Percentiles rank a stretch among this genome's conserved stretches.
These are phyloP conservation scores for Micromys minutus DNA, from an alignment of 2,113 vertebrate species.

Conservation along the genomic window DNA sequence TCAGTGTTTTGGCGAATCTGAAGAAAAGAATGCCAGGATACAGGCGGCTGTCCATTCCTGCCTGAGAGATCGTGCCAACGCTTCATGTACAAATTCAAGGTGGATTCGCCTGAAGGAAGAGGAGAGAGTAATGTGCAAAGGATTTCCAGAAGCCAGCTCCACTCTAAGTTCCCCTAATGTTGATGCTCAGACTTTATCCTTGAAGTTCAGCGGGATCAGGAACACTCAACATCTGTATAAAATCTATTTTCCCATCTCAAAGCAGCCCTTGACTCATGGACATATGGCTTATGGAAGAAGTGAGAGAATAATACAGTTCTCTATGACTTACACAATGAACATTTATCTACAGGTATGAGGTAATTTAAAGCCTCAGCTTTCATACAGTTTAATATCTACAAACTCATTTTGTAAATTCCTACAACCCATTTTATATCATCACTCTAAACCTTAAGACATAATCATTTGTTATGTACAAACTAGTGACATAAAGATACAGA, in stretches of 20 bases:
- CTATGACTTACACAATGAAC: not conserved
- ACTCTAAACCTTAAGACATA: not conserved
- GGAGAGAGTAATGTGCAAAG: not conserved
- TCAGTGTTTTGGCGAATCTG: not conserved
- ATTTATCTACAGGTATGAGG: slow-evolving; percentile 1
- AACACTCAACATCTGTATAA: not conserved
- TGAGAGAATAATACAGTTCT: not conserved
- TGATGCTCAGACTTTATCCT: not conserved
- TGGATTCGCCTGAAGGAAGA: not conserved
- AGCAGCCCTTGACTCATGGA: not conserved
- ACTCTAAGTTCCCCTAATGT: not conserved
- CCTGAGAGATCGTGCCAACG: not conserved
- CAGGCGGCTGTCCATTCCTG: not conserved
- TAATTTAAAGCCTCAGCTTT: not conserved
- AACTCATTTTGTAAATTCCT: not conserved
- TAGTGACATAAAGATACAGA: not conserved
- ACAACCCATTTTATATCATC: not conserved
- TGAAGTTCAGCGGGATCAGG: not conserved
- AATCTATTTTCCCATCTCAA: not conserved
- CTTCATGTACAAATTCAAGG: slow-evolving; percentile 15
- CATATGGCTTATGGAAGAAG: not conserved
- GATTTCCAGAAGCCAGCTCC: not conserved
- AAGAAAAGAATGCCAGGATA: not conserved
- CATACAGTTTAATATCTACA: not conserved
- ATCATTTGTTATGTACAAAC: not conserved